phyloP scores from a whole-genome alignment of 2,888 invertebrate genomes.

The Ophioninae sp. region DNA sequence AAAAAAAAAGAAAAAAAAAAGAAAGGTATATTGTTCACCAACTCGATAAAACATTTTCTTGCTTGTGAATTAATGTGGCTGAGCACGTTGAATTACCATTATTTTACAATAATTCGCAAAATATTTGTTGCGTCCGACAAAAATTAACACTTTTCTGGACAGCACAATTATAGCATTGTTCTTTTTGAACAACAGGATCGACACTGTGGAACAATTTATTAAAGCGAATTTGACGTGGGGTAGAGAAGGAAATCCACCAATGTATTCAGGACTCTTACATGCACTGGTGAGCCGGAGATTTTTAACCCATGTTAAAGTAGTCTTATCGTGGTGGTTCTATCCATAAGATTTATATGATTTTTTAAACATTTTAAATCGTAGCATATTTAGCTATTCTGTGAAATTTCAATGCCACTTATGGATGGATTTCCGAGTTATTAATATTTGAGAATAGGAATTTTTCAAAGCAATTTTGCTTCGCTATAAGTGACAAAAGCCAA shows the following conservation, averaged over 20 bases:
- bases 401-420: too few relatives aligned
- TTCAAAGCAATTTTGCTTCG: too few relatives aligned
- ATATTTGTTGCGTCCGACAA: neutral
- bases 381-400: too few relatives aligned
- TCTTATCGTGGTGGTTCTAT: too few relatives aligned
- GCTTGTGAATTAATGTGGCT: neutral
- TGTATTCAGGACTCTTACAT: slow-evolving; percentile 67
- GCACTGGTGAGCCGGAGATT: slow-evolving; percentile 63
- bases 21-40: neutral
- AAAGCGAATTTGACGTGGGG: slow-evolving; percentile 76
- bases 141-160: neutral
- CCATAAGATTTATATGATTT: too few relatives aligned
- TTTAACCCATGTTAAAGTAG: too few relatives aligned
- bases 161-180: neutral
- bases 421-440: too few relatives aligned
- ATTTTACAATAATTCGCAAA: neutral
- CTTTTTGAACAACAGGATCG: slow-evolving; percentile 68
- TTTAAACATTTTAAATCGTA: too few relatives aligned
- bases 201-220: slow-evolving; percentile 73
- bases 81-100: neutral
- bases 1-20: neutral
- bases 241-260: slow-evolving; percentile 65
- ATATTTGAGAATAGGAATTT: too few relatives aligned
- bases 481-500: too few relatives aligned
- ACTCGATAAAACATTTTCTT: neutral